Conservation (phyloP, 2,113 vertebrate species). For the Xyrauchen texanus region DNA sequence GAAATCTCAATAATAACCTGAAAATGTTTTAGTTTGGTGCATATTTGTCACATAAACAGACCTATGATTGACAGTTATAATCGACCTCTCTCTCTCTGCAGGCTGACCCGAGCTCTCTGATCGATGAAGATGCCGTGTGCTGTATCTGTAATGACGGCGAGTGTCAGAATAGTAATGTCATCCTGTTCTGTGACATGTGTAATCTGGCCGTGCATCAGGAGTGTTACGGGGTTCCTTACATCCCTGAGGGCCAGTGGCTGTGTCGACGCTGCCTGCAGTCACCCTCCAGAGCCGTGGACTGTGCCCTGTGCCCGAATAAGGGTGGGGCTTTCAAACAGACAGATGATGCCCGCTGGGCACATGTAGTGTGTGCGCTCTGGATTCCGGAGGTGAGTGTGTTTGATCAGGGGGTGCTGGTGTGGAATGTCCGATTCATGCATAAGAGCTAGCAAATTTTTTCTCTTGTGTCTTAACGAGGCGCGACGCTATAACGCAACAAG, state of each 20-base stretch:
- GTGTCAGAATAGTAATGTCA: slow-evolving; percentile 99
- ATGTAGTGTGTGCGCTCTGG: slow-evolving; percentile 97
- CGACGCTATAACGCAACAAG: no score
- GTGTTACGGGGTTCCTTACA: slow-evolving; percentile 98
- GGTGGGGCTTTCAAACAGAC: slow-evolving; percentile 99
- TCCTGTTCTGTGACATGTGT: slow-evolving; percentile 99
- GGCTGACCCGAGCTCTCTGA: slow-evolving; percentile 91
- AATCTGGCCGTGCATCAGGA: slow-evolving; percentile 98
- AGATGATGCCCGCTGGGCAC: slow-evolving; percentile 95
- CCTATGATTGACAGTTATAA: not conserved
- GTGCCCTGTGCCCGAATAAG: slow-evolving; percentile 97
- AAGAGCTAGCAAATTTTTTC: no score
- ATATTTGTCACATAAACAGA: not conserved
- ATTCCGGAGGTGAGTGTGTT: slow-evolving; percentile 85
- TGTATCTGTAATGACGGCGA: slow-evolving; percentile 98
- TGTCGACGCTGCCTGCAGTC: slow-evolving; percentile 98
- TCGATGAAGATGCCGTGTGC: slow-evolving; percentile 95
- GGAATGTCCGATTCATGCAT: not conserved
- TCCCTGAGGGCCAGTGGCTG: slow-evolving; percentile 97
- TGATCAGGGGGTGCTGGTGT: not conserved
- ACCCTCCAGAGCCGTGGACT: slow-evolving; percentile 94
- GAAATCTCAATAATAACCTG: no score
- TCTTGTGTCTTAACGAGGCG: no score
- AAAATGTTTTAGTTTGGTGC: not conserved
- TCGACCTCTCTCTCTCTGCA: slow-evolving; percentile 35